These are phyloP conservation scores for Canis aureus DNA, from an alignment of 2,113 vertebrate genomes.

Conservation along the genomic window DNA sequence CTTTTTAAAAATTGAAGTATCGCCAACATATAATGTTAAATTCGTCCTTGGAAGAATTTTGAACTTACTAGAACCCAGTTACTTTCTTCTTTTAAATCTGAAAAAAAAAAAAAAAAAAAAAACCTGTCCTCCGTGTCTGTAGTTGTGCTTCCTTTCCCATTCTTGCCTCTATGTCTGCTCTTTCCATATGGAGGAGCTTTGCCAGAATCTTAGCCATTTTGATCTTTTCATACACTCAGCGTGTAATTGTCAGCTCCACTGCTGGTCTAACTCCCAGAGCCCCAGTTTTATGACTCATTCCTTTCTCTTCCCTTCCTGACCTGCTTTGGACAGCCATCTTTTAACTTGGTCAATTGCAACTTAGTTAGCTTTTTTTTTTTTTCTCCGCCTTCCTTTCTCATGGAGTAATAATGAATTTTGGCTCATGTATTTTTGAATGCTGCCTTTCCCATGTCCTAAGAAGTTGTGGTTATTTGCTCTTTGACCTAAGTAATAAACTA, in stretches of 20 bases:
- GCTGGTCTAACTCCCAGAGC: slow-evolving; percentile 23
- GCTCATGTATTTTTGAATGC: neutral
- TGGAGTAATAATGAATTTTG: slow-evolving; percentile 20
- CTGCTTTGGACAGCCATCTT: neutral
- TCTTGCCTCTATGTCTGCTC: neutral
- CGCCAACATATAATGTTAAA: neutral
- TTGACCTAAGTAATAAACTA: slow-evolving; percentile 52
- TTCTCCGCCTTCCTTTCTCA: neutral
- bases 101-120: neutral
- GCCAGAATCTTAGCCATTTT: neutral
- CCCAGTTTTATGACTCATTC: neutral
- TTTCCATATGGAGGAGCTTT: neutral
- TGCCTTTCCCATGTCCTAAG: neutral
- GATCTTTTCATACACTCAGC: neutral
- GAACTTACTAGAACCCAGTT: neutral
- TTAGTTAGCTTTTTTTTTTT: neutral
- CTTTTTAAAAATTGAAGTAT: neutral
- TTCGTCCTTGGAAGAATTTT: neutral
- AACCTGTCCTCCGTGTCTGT: neutral
- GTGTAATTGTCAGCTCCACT: neutral
- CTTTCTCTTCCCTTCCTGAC: neutral
- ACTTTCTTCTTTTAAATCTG: neutral
- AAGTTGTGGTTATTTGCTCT: slow-evolving; percentile 48
- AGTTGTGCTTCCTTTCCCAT: neutral
- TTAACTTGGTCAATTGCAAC: neutral